A percentile compares a stretch with the other conserved stretches of the same genome.
Evolutionary conservation across 2,888 invertebrate species (phyloP).

Genomic region (Beris morrisii): DNA sequence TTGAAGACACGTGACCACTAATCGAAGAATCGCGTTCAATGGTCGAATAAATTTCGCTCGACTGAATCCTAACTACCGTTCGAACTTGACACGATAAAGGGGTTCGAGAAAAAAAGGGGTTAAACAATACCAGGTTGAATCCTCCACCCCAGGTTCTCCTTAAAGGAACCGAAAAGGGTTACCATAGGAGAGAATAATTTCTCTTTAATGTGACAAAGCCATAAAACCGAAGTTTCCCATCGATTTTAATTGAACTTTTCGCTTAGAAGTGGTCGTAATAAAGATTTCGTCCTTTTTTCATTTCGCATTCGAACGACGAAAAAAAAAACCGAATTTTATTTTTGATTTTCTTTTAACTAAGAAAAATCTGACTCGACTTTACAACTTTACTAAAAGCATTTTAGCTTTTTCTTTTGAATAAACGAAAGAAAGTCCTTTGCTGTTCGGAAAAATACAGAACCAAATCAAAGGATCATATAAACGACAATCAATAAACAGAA

Average conservation of each 20-base stretch:
- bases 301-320: too few species aligned
- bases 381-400: too few species aligned
- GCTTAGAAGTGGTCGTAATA: not conserved
- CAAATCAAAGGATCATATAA: too few species aligned
- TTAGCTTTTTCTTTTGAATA: too few species aligned
- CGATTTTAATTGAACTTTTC: conserved; percentile 30
- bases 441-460: too few species aligned
- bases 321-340: too few species aligned
- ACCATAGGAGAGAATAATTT: conserved; percentile 12
- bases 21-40: conserved; percentile 31
- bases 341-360: too few species aligned
- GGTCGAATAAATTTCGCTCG: conserved; percentile 27
- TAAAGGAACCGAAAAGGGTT: not conserved
- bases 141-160: too few species aligned
- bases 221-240: conserved; percentile 20
- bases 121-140: not conserved
- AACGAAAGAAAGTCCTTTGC: too few species aligned
- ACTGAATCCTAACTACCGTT: conserved; percentile 27
- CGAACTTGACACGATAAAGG: not conserved
- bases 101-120: conserved; percentile 11
- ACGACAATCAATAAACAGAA: too few species aligned
- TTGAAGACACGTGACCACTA: conserved; percentile 30
- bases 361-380: too few species aligned
- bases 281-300: too few species aligned
- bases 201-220: conserved; percentile 19